A percentile compares a stretch with the other conserved stretches of the same genome.
Evolutionary conservation across 1,140 invertebrate species (phyloP).

Genomic region (Drosophila rhopaloa): DNA sequence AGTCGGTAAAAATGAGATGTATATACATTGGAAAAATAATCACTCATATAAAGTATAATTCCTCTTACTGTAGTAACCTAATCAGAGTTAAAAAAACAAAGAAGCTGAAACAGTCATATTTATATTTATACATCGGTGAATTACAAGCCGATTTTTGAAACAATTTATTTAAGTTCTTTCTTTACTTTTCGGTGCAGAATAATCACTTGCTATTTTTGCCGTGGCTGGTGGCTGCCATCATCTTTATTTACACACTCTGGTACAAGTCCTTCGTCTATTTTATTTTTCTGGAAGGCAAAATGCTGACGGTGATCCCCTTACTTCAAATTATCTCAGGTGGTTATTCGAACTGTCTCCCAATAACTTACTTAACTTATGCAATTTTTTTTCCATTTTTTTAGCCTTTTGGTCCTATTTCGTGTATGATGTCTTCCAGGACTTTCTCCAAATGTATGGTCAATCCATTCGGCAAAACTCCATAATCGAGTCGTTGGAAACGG

Average conservation of each 20-base stretch:
- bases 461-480: neutral
- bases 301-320: neutral
- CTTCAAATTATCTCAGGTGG: constrained; percentile 37
- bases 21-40: no score
- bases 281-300: neutral
- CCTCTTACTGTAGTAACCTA: no score
- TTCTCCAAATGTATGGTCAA: constrained; percentile 18
- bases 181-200: constrained; percentile 1
- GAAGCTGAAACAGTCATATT: no score
- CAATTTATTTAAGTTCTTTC: no score
- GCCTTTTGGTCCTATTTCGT: constrained; percentile 52
- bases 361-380: neutral
- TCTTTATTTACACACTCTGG: constrained; percentile 41
- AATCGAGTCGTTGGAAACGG: constrained; percentile 2
- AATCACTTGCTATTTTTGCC: constrained; percentile 43
- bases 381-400: neutral
- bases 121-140: no score
- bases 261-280: constrained; percentile 21
- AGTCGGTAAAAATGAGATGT: no score
- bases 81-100: no score
- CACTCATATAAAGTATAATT: no score
- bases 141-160: no score
- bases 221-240: constrained; percentile 39
- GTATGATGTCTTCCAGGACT: constrained; percentile 30
- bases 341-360: neutral